Percentiles rank a stretch among this genome's conserved stretches.
Conservation (phyloP, 2,888 invertebrate genomes). For the Hedychridium roseum region DNA sequence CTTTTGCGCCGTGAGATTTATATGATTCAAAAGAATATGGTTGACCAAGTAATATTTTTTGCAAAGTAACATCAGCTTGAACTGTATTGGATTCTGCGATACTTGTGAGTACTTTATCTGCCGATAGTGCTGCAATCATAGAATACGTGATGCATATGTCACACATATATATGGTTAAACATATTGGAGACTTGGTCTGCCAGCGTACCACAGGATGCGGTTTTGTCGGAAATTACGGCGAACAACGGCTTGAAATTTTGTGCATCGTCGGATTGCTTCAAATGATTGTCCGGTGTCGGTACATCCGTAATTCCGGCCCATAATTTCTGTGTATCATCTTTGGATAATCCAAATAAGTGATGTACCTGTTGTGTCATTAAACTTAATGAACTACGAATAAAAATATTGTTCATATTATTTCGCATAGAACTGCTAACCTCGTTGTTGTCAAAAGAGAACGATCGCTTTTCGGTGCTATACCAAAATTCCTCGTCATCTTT, state of each 20-base stretch:
- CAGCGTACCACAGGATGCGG: constrained; percentile 57
- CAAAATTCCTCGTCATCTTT: constrained; percentile 78
- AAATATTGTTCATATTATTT: not conserved
- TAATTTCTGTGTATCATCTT: constrained; percentile 59
- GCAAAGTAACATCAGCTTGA: constrained; percentile 65
- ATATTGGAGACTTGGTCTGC: constrained; percentile 3
- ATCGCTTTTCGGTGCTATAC: constrained; percentile 77
- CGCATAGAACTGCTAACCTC: constrained; percentile 69
- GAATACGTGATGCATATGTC: constrained; percentile 8
- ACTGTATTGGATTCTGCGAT: constrained; percentile 45
- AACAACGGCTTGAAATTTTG: constrained; percentile 58
- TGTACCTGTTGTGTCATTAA: too few species aligned
- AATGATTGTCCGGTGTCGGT: constrained; percentile 44
- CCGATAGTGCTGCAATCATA: constrained; percentile 62
- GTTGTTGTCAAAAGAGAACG: constrained; percentile 82
- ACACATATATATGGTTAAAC: constrained; percentile 1
- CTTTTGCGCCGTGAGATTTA: constrained; percentile 70
- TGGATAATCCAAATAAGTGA: constrained; percentile 67
- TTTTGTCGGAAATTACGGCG: constrained; percentile 62
- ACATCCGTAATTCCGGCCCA: constrained; percentile 56
- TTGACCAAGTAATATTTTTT: constrained; percentile 66
- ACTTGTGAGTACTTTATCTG: constrained; percentile 56
- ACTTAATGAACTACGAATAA: constrained; percentile 60
- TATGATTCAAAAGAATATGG: constrained; percentile 67
- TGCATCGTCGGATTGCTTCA: constrained; percentile 45